Conservation (phyloP, 2,888 invertebrate species). For the Masnerella sp. region DNA sequence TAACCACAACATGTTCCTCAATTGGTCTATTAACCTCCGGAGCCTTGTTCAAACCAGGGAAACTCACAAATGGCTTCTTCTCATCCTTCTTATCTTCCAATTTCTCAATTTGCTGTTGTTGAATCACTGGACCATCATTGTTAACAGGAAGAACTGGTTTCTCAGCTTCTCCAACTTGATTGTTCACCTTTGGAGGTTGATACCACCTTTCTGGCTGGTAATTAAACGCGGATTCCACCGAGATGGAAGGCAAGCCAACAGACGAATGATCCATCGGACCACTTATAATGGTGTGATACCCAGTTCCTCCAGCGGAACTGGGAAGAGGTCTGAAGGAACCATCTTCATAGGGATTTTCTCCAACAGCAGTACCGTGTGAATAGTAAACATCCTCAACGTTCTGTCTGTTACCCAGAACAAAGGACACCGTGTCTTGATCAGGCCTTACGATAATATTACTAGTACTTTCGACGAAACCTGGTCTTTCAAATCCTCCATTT, state of each 20-base stretch:
- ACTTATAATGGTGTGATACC: slow-evolving; percentile 71
- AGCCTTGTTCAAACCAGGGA: slow-evolving; percentile 41
- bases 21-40: slow-evolving; percentile 56
- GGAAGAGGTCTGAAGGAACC: slow-evolving; percentile 65
- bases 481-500: slow-evolving; percentile 47
- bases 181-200: slow-evolving; percentile 47
- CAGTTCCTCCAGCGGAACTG: slow-evolving; percentile 70
- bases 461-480: slow-evolving; percentile 78
- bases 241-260: slow-evolving; percentile 65
- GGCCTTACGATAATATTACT: slow-evolving; percentile 83
- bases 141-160: slow-evolving; percentile 16
- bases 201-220: slow-evolving; percentile 66
- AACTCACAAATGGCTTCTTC: slow-evolving; percentile 27
- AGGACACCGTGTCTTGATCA: slow-evolving; percentile 82
- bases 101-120: slow-evolving; percentile 31
- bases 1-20: slow-evolving; percentile 71
- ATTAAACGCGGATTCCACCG: slow-evolving; percentile 58
- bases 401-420: slow-evolving; percentile 83
- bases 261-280: slow-evolving; percentile 66
- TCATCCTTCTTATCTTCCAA: slow-evolving; percentile 42
- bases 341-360: slow-evolving; percentile 78
- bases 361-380: slow-evolving; percentile 78
- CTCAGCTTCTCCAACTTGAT: slow-evolving; percentile 48
- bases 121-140: slow-evolving; percentile 6
- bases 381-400: slow-evolving; percentile 78